Conservation (phyloP, 2,797 vertebrate species). For the Acrossocheilus fasciatus region DNA sequence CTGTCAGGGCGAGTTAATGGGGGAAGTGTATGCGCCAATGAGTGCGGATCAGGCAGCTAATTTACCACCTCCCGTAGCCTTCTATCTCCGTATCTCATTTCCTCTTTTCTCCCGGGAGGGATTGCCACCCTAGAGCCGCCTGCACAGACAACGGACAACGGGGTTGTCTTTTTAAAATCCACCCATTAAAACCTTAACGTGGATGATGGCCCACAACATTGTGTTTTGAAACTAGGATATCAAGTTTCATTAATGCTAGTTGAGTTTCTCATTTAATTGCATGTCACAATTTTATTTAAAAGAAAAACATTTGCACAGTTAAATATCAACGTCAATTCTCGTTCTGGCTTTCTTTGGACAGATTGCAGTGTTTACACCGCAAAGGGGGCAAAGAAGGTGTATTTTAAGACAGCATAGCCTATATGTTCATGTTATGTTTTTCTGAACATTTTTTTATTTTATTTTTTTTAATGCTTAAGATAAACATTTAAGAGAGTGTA, state of each 20-base stretch:
- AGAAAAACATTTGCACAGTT: constrained; percentile 96
- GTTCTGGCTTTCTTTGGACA: constrained; percentile 71
- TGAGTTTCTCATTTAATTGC: constrained; percentile 84
- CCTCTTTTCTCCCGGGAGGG: constrained; percentile 91
- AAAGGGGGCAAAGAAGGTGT: background rate
- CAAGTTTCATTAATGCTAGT: constrained; percentile 94
- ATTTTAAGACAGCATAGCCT: background rate
- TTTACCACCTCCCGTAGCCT: constrained; percentile 94
- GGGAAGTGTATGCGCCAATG: constrained; percentile 98
- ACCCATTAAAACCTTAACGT: constrained; percentile 1
- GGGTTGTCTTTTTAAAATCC: constrained; percentile 32
- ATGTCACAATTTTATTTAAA: constrained; percentile 95
- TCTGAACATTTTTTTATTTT: no score
- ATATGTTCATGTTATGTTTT: background rate
- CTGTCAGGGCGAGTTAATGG: constrained; percentile 82
- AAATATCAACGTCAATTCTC: constrained; percentile 91
- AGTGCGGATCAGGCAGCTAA: constrained; percentile 99
- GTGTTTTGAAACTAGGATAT: constrained; percentile 85
- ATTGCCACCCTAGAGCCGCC: constrained; percentile 61
- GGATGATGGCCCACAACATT: background rate
- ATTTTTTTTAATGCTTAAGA: background rate
- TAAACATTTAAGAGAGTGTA: background rate
- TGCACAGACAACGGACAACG: constrained; percentile 47
- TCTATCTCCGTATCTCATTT: constrained; percentile 93
- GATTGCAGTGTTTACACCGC: background rate